Evolutionary conservation across 2,113 vertebrate species (phyloP).

Genomic region (Microcebus griseorufus): DNA sequence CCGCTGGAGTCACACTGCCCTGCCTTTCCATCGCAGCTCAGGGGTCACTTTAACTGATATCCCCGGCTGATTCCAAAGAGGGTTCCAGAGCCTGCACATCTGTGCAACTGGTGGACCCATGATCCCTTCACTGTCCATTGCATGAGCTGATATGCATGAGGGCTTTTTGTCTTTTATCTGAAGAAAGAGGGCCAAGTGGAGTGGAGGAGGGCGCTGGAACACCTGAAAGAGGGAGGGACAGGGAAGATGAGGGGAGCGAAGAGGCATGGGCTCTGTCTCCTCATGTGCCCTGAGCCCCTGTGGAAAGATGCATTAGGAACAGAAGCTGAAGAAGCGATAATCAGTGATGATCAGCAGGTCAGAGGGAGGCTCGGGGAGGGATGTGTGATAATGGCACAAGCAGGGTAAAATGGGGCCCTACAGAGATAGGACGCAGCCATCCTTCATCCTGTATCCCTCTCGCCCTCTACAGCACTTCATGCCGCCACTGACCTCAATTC

Average conservation of each 20-base stretch:
- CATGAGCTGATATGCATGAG: neutral
- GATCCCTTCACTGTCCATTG: neutral
- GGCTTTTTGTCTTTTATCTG: neutral
- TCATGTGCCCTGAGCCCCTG: neutral
- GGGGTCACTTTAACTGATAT: neutral
- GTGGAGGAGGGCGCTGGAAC: neutral
- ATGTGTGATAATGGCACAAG: neutral
- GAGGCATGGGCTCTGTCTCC: neutral
- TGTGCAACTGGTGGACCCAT: neutral
- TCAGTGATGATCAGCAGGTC: too few species aligned
- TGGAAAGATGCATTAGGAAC: neutral
- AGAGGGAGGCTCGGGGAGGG: fast-evolving
- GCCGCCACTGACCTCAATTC: neutral
- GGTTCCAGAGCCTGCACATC: neutral
- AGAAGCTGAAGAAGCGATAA: neutral
- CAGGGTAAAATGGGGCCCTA: neutral
- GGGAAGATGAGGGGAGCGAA: neutral
- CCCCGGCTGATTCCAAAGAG: neutral
- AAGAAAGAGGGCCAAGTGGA: neutral
- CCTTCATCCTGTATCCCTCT: neutral
- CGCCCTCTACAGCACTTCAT: neutral
- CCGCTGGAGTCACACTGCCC: neutral
- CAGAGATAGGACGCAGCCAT: neutral
- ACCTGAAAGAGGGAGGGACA: neutral
- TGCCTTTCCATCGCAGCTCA: neutral